Percentiles rank a stretch among this genome's conserved stretches.
phyloP scores from a whole-genome alignment of 1,140 invertebrate species.

The Nephila pilipes region DNA sequence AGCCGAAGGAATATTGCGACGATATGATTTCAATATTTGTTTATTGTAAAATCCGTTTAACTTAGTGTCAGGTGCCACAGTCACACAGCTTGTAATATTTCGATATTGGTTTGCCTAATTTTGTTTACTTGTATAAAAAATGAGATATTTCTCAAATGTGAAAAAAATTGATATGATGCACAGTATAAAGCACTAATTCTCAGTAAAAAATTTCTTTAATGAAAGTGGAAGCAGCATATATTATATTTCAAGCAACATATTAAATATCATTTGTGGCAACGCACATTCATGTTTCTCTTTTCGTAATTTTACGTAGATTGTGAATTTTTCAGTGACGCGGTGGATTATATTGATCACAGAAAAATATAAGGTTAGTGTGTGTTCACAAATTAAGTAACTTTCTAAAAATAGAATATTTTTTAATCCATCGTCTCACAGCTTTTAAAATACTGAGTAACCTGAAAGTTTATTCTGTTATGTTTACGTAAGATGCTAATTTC shows the following conservation, averaged over 20 bases:
- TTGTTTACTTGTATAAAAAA: background rate
- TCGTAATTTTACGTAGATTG: background rate
- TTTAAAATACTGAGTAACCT: no score
- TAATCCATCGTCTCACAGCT: no score
- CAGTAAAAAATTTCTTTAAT: background rate
- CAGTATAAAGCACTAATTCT: background rate
- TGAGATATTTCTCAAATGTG: background rate
- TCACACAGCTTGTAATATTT: background rate
- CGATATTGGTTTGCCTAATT: background rate
- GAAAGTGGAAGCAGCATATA: background rate
- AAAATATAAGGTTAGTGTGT: no score
- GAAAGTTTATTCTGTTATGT: no score
- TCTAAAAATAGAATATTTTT: no score
- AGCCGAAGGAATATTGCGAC: no score
- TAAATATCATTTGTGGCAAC: background rate
- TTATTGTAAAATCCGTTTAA: conserved; percentile 7
- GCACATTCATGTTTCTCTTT: background rate
- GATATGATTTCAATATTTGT: background rate
- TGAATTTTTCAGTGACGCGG: background rate
- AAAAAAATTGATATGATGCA: background rate
- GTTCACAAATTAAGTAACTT: no score
- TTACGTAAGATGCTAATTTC: no score
- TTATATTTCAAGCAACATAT: background rate
- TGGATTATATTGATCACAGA: background rate
- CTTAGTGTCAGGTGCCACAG: background rate